phyloP scores from a whole-genome alignment of 2,113 vertebrate species.

The Syngnathus typhle region DNA sequence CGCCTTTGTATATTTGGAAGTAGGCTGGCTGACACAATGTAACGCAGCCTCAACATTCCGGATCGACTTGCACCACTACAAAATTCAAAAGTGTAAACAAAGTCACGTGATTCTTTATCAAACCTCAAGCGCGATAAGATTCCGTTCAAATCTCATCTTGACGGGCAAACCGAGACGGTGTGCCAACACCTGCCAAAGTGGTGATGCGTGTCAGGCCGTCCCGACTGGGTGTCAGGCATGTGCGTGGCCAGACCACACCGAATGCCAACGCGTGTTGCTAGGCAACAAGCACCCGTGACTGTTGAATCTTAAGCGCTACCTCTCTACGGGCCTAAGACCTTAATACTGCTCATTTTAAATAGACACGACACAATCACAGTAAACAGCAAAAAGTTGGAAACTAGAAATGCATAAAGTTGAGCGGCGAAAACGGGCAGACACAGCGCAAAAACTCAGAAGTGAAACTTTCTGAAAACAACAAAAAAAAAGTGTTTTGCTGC shows the following conservation, averaged over 20 bases:
- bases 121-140: not conserved
- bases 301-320: conserved; percentile 1
- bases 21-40: not conserved
- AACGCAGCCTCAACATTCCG: not conserved
- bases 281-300: conserved; percentile 7
- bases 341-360: not conserved
- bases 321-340: not conserved
- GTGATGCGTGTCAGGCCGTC: conserved; percentile 1
- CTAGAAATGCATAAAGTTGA: no score
- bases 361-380: not conserved
- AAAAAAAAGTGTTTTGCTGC: not conserved
- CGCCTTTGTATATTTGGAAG: not conserved
- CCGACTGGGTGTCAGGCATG: conserved; percentile 10
- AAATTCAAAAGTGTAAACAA: not conserved
- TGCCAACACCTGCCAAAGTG: conserved; percentile 22
- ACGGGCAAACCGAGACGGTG: not conserved
- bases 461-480: not conserved
- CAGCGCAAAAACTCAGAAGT: conserved; percentile 7
- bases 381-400: not conserved
- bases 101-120: not conserved
- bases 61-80: not conserved
- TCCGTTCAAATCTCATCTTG: not conserved
- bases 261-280: conserved; percentile 7
- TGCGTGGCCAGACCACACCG: not conserved
- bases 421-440: conserved; percentile 5